Evolutionary conservation across 2,113 vertebrate genomes (phyloP).

Genomic region (Marmota flaviventris): DNA sequence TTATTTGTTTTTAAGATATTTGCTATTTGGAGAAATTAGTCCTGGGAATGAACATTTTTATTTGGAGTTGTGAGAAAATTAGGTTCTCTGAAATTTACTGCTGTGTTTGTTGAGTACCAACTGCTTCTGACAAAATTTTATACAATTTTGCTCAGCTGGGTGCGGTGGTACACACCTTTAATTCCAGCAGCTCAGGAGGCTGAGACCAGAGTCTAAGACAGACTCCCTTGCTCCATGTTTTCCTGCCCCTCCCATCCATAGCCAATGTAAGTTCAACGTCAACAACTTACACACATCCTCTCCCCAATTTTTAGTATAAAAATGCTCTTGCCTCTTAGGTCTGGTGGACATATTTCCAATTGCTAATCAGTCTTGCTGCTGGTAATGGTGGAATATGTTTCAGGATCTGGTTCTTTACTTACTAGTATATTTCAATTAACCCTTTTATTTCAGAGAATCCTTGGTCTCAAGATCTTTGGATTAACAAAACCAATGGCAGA

Average conservation of each 20-base stretch:
- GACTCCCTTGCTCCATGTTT: background rate
- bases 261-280: background rate
- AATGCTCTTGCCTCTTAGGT: background rate
- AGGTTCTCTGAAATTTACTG: background rate
- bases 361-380: background rate
- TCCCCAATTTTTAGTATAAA: background rate
- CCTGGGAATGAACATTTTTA: conserved; percentile 34
- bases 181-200: no score
- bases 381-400: background rate
- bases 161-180: no score
- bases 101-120: background rate
- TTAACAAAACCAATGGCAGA: background rate
- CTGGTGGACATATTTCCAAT: background rate
- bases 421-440: background rate
- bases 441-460: background rate
- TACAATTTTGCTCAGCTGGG: conserved; percentile 1
- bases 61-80: background rate
- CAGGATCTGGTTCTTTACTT: background rate
- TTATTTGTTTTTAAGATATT: background rate
- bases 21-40: background rate
- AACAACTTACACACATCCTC: background rate
- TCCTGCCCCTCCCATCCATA: background rate
- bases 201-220: no score
- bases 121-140: background rate
- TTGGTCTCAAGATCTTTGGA: background rate